phyloP scores from a whole-genome alignment of 2,113 vertebrate genomes.

The Ochotona curzoniae region DNA sequence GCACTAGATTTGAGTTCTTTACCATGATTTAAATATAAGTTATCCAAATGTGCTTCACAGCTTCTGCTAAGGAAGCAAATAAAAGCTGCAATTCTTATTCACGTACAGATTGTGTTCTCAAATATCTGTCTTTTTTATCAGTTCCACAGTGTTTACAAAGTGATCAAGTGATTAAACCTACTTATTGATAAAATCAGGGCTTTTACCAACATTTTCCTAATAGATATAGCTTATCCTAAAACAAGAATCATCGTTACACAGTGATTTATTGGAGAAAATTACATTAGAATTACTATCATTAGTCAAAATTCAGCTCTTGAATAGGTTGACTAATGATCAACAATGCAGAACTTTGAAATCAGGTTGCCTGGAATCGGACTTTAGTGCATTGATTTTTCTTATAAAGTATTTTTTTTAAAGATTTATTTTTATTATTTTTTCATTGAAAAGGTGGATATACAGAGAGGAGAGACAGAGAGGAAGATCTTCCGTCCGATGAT shows the following conservation, averaged over 20 bases:
- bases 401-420: too few species aligned
- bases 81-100: neutral
- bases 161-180: neutral
- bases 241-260: slow-evolving; percentile 21
- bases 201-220: slow-evolving; percentile 9
- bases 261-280: slow-evolving; percentile 18
- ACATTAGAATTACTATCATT: neutral
- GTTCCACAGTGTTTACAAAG: neutral
- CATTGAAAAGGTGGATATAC: too few species aligned
- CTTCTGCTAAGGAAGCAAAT: neutral
- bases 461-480: too few species aligned
- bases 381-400: too few species aligned
- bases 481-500: too few species aligned
- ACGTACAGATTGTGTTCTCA: neutral
- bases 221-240: neutral
- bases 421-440: too few species aligned
- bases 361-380: neutral
- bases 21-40: neutral
- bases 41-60: neutral
- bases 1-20: neutral
- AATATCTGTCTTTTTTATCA: neutral
- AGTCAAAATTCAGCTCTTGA: neutral
- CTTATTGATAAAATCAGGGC: neutral
- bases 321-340: neutral
- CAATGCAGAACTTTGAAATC: neutral